phyloP scores from a whole-genome alignment of 2,797 vertebrate species.

The Microchirus variegatus region DNA sequence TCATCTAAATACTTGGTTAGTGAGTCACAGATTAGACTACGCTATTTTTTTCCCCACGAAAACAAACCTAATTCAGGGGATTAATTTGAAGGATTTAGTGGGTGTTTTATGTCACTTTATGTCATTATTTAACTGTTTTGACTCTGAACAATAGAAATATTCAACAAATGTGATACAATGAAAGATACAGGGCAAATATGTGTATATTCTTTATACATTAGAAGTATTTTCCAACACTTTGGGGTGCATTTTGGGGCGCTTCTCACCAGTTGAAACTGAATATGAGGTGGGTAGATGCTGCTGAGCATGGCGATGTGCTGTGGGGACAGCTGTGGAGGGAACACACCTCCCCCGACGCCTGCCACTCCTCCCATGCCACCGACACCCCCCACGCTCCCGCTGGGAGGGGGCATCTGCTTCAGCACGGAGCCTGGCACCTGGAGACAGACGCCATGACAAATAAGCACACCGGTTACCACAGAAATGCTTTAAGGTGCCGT shows the following conservation, averaged over 20 bases:
- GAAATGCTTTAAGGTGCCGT: slow-evolving; percentile 37
- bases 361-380: slow-evolving; percentile 79
- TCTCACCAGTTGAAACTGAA: slow-evolving; percentile 97
- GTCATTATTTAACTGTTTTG: too few species aligned
- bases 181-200: too few species aligned
- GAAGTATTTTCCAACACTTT: too few species aligned
- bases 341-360: slow-evolving; percentile 81
- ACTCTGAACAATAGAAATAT: too few species aligned
- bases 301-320: slow-evolving; percentile 99
- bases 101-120: too few species aligned
- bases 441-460: slow-evolving; percentile 47
- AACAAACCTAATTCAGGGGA: too few species aligned
- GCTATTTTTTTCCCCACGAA: too few species aligned
- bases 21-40: too few species aligned
- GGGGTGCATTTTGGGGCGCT: not conserved
- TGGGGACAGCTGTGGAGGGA: slow-evolving; percentile 93
- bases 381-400: slow-evolving; percentile 87
- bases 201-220: too few species aligned
- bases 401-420: slow-evolving; percentile 96
- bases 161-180: too few species aligned
- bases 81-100: too few species aligned
- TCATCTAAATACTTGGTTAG: slow-evolving; percentile 3
- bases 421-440: slow-evolving; percentile 97
- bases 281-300: slow-evolving; percentile 96
- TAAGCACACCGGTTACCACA: slow-evolving; percentile 57